phyloP scores from a whole-genome alignment of 2,797 vertebrate species.

The Gymnopithys bicolor region DNA sequence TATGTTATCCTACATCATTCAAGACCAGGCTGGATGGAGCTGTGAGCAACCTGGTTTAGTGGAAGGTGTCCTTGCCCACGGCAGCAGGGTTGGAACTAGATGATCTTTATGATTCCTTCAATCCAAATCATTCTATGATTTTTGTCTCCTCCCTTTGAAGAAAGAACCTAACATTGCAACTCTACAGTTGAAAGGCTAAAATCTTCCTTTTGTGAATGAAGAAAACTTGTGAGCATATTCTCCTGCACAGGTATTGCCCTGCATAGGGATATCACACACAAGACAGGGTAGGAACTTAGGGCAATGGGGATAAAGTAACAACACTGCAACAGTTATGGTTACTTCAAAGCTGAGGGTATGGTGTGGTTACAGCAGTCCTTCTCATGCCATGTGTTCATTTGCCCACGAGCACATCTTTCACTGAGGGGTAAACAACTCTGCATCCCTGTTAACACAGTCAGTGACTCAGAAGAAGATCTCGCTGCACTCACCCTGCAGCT shows the following conservation, averaged over 20 bases:
- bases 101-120: neutral
- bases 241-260: neutral
- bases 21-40: neutral
- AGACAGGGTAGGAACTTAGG: neutral
- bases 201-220: neutral
- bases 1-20: neutral
- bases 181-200: neutral
- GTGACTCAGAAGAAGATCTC: neutral
- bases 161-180: neutral
- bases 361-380: neutral
- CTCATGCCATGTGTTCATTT: neutral
- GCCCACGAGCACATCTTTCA: neutral
- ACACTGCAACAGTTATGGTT: neutral
- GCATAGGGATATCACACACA: neutral
- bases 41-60: neutral
- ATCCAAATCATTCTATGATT: neutral
- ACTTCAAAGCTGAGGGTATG: neutral
- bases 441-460: neutral
- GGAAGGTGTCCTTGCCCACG: neutral
- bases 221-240: accelerated
- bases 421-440: neutral
- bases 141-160: neutral
- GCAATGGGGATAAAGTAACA: neutral
- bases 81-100: neutral
- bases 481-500: neutral